phyloP scores from a whole-genome alignment of 2,113 vertebrate genomes.

The Serinus canaria region DNA sequence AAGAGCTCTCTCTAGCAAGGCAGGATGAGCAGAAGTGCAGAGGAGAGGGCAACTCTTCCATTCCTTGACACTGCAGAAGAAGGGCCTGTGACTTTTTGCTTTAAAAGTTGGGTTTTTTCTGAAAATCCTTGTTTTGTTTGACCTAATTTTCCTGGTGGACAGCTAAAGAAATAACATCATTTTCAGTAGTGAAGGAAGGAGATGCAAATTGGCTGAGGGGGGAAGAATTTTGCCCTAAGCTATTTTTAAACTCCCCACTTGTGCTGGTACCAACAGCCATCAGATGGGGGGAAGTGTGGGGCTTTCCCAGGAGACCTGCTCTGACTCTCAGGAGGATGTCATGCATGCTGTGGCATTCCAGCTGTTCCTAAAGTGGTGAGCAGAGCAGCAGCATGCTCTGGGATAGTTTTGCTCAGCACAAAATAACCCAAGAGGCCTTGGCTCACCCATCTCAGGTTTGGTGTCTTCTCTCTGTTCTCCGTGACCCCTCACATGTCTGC shows the following conservation, averaged over 20 bases:
- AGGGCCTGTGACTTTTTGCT: not conserved
- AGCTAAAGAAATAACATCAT: not conserved
- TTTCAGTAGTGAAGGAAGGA: not conserved
- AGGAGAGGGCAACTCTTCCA: not conserved
- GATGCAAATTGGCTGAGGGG: not conserved
- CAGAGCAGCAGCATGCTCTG: not conserved
- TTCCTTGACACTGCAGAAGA: not conserved
- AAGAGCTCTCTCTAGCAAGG: not conserved
- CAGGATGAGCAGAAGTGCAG: not conserved
- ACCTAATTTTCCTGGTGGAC: not conserved
- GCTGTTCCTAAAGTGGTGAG: not conserved
- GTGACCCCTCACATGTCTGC: not conserved
- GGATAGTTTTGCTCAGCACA: not conserved
- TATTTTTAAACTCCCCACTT: conserved; percentile 9
- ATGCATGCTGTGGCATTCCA: not conserved
- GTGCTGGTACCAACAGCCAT: not conserved
- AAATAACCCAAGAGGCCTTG: not conserved
- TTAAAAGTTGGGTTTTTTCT: not conserved
- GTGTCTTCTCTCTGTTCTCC: not conserved
- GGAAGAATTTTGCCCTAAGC: not conserved
- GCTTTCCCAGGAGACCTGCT: not conserved
- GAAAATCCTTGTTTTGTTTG: not conserved
- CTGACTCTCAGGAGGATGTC: not conserved
- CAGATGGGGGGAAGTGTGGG: not conserved
- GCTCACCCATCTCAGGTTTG: not conserved